Base-by-base conservation (phyloP, 2,797 vertebrate species). In the Parauchenoglanis ngamensis region DNA sequence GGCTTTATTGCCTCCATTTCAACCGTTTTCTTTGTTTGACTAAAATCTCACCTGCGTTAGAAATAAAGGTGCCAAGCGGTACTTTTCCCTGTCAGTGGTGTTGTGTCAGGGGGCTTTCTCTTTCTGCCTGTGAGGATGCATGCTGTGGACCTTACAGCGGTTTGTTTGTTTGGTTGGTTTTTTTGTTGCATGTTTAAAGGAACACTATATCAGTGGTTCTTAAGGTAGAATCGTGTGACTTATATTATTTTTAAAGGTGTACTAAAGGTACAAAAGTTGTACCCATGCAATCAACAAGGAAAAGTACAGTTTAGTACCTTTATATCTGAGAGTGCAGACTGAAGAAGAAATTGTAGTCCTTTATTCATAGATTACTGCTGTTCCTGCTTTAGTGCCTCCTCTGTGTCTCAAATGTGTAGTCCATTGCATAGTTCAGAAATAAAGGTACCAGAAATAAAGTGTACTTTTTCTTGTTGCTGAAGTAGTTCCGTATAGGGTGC, bases 281-380 rank as follows among this genome's bases (percentile, higher is more conserved):
- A 15, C 15, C 28, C 7, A 12, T 19, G 13, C 75, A 59, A 7
- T 15, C 1, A 80, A 7, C 6, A 15, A 44, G 12, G 19, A 35
- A 78, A 44, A 23, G 19, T 57, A 59, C 76, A 12, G 54, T 79
- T 59, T 79, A 21, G 77, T 79, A 59, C 31, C 21, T 79, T 79
- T 79, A 40, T 23, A 79, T 77, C 73, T 3, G 1, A 77, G 49
- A 77, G n/a, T 31, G 7, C n/a, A 77, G n/a, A 31, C 0, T 56
- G 7, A 35, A 57, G 8, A 56, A 31, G 19, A 76, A 8, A 2
- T 23, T 31, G 1, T 4, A 28, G 15, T 11, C 7, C n/a, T 56
- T 56, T 56, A 19, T 35, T 23, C 5, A 7, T 78, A 31, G 21
- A 31, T 56, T 11, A 19, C 28, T 11, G 4, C 10, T 59, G 40